Evolutionary conservation across 1,140 invertebrate genomes (phyloP).

Genomic region (Meloidogyne exigua): DNA sequence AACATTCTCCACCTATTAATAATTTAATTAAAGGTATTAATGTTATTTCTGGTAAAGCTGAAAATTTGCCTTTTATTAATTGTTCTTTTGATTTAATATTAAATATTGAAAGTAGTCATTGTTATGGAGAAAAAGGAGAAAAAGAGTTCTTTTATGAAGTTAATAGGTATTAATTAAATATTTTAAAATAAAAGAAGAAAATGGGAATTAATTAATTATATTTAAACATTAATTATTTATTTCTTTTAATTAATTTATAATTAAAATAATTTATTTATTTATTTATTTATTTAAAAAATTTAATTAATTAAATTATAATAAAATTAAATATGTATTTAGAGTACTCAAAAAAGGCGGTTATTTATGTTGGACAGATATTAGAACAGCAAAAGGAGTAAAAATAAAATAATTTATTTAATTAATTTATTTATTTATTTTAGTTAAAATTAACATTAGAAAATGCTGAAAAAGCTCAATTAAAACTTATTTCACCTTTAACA

Average conservation of each 20-base stretch:
- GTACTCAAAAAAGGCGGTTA: neutral
- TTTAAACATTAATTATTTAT: too few species aligned
- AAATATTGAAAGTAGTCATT: neutral
- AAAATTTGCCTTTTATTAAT: neutral
- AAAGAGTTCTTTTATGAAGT: neutral
- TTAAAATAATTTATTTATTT: too few species aligned
- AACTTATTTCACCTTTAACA: neutral
- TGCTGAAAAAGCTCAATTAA: neutral
- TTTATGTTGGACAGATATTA: constrained; percentile 1
- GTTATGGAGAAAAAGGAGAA: neutral
- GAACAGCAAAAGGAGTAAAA: neutral
- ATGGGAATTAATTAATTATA: too few species aligned
- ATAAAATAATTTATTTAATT: neutral
- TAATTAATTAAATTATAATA: neutral
- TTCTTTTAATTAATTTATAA: too few species aligned
- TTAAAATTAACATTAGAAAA: neutral
- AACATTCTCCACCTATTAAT: neutral
- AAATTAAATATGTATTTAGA: neutral
- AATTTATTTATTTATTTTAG: neutral
- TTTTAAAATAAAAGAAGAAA: too few species aligned
- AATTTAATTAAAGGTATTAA: neutral
- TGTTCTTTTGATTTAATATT: neutral
- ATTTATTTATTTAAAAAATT: too few species aligned
- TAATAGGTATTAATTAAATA: neutral
- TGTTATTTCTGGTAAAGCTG: neutral